Evolutionary conservation across 1,140 invertebrate species (phyloP).

Genomic region (Drosophila ironensis): DNA sequence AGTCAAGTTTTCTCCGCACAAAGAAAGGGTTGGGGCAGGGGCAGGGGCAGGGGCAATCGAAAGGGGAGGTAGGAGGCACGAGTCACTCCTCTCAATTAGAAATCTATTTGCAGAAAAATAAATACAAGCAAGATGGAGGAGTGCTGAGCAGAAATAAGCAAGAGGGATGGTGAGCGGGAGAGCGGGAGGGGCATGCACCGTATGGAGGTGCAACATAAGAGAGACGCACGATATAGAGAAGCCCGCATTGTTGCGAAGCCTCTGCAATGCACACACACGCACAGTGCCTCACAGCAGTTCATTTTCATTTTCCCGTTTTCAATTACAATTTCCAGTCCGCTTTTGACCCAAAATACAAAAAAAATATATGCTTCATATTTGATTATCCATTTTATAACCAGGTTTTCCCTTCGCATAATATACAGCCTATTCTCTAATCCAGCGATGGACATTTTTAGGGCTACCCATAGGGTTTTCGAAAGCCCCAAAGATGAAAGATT

Average conservation of each 20-base stretch:
- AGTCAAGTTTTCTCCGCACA: slow-evolving; percentile 45
- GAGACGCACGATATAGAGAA: slow-evolving; percentile 2
- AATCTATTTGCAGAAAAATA: slow-evolving; percentile 44
- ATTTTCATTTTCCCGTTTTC: too few relatives aligned
- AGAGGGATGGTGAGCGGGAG: background rate
- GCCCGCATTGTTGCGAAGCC: slow-evolving; percentile 38
- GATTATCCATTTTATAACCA: too few relatives aligned
- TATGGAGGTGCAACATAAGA: background rate
- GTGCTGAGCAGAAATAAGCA: background rate
- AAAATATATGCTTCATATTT: too few relatives aligned
- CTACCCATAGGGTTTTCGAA: too few relatives aligned
- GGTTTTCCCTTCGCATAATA: too few relatives aligned
- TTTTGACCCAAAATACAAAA: slow-evolving; percentile 10
- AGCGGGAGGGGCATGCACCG: background rate
- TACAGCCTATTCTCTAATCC: too few relatives aligned
- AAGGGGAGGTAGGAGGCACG: background rate
- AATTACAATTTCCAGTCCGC: too few relatives aligned
- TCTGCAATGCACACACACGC: slow-evolving; percentile 13
- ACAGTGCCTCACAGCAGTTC: background rate
- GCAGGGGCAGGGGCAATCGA: too few relatives aligned
- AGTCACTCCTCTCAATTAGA: slow-evolving; percentile 29
- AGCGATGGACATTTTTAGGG: too few relatives aligned
- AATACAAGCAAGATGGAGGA: background rate
- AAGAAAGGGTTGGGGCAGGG: background rate
- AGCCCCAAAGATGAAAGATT: too few relatives aligned